Conservation (phyloP, 2,113 vertebrate species). For the Patagioenas fasciata region DNA sequence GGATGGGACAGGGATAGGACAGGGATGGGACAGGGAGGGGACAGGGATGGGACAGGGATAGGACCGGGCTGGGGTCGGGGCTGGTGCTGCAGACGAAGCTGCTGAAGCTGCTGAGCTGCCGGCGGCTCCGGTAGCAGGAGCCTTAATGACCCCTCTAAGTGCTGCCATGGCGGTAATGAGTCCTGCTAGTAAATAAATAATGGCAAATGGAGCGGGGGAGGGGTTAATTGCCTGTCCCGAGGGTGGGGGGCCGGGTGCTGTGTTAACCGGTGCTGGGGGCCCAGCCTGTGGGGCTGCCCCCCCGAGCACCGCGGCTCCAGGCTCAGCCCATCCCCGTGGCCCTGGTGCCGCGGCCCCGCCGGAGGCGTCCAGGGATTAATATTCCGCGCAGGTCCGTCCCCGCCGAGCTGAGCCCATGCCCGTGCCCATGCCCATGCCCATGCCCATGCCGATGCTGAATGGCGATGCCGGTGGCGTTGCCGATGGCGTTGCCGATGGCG, state of each 20-base stretch:
- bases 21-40: too few relatives aligned
- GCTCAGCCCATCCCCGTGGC: too few relatives aligned
- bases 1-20: too few relatives aligned
- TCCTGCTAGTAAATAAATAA: conserved; percentile 79
- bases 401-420: background rate
- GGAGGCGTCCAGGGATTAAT: background rate
- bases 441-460: too few relatives aligned
- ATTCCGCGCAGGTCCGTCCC: conserved; percentile 9
- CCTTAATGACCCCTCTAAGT: conserved; percentile 62
- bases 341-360: background rate
- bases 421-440: too few relatives aligned
- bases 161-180: conserved; percentile 44
- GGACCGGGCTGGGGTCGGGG: background rate
- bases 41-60: too few relatives aligned
- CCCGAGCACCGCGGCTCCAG: too few relatives aligned
- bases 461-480: too few relatives aligned
- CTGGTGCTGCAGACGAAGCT: background rate
- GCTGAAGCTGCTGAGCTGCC: conserved; percentile 56
- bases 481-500: too few relatives aligned
- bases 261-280: background rate
- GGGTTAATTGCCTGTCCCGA: background rate
- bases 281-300: background rate
- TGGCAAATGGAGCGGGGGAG: conserved; percentile 35
- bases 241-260: background rate
- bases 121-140: background rate